Evolutionary conservation across 30 jellyfish, hydroid and myxozoan species (phyloP).

Genomic region (Hydractinia echinata): DNA sequence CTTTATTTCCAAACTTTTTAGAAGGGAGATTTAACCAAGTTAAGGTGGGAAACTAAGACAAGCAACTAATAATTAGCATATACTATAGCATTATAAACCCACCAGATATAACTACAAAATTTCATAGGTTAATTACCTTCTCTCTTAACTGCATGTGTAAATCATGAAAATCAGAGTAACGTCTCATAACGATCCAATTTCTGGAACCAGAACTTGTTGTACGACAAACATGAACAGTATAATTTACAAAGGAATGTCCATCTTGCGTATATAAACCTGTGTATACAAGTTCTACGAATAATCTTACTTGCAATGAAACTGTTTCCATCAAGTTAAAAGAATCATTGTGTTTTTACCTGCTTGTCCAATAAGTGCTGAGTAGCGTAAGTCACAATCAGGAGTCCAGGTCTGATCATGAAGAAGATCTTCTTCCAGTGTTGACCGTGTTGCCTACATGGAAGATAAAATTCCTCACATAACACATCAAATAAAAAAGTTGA

Average conservation of each 20-base stretch:
- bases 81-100: background rate
- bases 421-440: constrained; percentile 22
- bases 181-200: constrained; percentile 82
- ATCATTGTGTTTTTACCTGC: constrained; percentile 46
- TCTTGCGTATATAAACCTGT: constrained; percentile 66
- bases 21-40: constrained; percentile 62
- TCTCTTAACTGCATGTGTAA: constrained; percentile 82
- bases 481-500: background rate
- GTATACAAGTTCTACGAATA: background rate
- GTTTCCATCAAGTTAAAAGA: background rate
- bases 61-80: background rate
- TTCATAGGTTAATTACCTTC: constrained; percentile 33
- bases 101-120: background rate
- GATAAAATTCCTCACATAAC: background rate
- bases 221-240: constrained; percentile 89
- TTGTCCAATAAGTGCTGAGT: constrained; percentile 90
- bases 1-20: constrained; percentile 88
- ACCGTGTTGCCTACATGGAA: constrained; percentile 3
- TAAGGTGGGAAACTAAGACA: constrained; percentile 45
- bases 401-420: constrained; percentile 66
- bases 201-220: constrained; percentile 81
- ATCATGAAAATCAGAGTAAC: constrained; percentile 95
- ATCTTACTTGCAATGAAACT: too few species aligned
- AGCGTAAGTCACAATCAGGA: constrained; percentile 81
- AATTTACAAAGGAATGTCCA: constrained; percentile 67